Percentiles rank a stretch among this genome's conserved stretches.
These are phyloP conservation scores for Autographa pulchrina DNA, from an alignment of 2,888 invertebrate species.

Conservation along the genomic window DNA sequence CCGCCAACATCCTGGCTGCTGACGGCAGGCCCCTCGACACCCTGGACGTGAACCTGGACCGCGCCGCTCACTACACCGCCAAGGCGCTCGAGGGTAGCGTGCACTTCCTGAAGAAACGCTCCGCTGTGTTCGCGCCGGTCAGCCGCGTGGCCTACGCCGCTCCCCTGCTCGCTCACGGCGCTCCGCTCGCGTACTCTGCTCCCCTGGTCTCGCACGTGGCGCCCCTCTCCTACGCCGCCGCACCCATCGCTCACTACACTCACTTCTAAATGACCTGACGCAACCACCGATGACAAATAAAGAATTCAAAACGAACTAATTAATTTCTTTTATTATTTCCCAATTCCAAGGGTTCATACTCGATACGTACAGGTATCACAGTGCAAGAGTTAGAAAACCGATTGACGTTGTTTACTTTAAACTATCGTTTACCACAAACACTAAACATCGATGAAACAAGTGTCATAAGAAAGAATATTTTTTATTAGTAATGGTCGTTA, in stretches of 20 bases:
- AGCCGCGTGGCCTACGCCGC: slow-evolving; percentile 29
- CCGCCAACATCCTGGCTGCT: slow-evolving; percentile 80
- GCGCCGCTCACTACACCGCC: slow-evolving; percentile 81
- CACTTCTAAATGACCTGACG: slow-evolving; percentile 29
- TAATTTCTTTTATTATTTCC: neutral
- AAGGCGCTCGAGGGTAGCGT: slow-evolving; percentile 69
- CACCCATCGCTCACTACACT: slow-evolving; percentile 32
- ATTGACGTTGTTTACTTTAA: too few species aligned
- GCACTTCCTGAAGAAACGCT: slow-evolving; percentile 78
- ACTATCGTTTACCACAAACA: too few species aligned
- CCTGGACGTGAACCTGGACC: slow-evolving; percentile 84
- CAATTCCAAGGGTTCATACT: too few species aligned
- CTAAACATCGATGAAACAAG: too few species aligned
- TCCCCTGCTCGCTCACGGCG: slow-evolving; percentile 27
- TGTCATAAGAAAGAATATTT: too few species aligned
- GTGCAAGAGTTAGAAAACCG: too few species aligned
- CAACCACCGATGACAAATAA: slow-evolving; percentile 3
- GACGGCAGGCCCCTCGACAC: slow-evolving; percentile 85
- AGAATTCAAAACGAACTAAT: neutral
- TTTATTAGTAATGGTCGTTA: too few species aligned
- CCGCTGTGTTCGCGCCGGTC: slow-evolving; percentile 62
- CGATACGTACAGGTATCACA: too few species aligned
- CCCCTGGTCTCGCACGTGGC: slow-evolving; percentile 22
- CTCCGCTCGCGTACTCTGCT: slow-evolving; percentile 40
- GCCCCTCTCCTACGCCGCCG: slow-evolving; percentile 39